Percentiles rank a stretch among this genome's conserved stretches.
Evolutionary conservation across 2,888 invertebrate species (phyloP).

Genomic region (Sinohyriopsis cumingii): DNA sequence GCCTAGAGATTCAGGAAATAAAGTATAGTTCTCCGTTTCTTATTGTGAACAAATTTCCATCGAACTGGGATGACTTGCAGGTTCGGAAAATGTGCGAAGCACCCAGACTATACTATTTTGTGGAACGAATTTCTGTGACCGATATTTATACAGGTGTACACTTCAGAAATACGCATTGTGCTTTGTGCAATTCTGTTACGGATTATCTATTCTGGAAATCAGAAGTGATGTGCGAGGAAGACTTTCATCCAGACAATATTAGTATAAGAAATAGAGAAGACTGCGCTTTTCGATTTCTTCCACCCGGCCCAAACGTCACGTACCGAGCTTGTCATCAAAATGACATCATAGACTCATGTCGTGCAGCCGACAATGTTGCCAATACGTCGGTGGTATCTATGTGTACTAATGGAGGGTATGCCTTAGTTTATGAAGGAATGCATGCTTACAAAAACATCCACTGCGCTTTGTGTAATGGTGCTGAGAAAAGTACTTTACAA

Average conservation of each 20-base stretch:
- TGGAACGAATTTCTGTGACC: constrained; percentile 40
- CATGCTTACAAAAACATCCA: constrained; percentile 44
- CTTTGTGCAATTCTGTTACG: constrained; percentile 26
- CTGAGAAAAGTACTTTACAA: background rate
- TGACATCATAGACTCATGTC: constrained; percentile 8
- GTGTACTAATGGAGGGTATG: constrained; percentile 13
- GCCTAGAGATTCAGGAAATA: constrained; percentile 16
- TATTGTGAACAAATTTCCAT: constrained; percentile 40
- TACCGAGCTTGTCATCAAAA: constrained; percentile 10
- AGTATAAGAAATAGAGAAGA: background rate
- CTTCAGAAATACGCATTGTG: constrained; percentile 47
- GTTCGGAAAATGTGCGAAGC: too few species aligned
- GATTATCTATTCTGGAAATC: constrained; percentile 24
- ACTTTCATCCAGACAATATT: background rate
- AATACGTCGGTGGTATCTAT: background rate
- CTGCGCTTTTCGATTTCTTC: constrained; percentile 6
- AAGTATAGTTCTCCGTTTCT: constrained; percentile 26
- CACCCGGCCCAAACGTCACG: constrained; percentile 1
- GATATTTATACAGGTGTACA: constrained; percentile 24
- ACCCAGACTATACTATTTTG: constrained; percentile 6
- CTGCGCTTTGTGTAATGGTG: constrained; percentile 56
- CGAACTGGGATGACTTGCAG: constrained; percentile 17
- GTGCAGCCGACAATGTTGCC: background rate
- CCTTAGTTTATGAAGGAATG: constrained; percentile 8
- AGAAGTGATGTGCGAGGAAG: constrained; percentile 13